A percentile compares a stretch with the other conserved stretches of the same genome.
These are phyloP conservation scores for Lycophotia porphyrea DNA, from an alignment of 2,888 invertebrate genomes.

Conservation along the genomic window DNA sequence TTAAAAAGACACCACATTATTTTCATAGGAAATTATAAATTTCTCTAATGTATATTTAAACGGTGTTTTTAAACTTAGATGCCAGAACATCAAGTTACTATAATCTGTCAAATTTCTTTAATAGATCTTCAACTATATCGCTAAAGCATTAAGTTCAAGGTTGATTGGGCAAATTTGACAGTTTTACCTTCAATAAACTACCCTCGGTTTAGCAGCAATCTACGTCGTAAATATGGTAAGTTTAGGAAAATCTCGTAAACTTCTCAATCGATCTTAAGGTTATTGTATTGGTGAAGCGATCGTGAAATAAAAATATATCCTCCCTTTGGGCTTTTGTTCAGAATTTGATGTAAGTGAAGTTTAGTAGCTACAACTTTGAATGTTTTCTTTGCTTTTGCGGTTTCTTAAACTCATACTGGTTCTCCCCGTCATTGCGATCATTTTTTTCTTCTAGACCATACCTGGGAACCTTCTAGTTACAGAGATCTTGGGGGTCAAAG, in stretches of 20 bases:
- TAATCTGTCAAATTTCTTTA: too few species aligned
- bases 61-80: conserved; percentile 17
- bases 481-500: too few species aligned
- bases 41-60: background rate
- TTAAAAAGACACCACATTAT: background rate
- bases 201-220: background rate
- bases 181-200: conserved; percentile 23
- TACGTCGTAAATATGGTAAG: conserved; percentile 16
- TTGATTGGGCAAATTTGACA: too few species aligned
- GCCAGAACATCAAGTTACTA: too few species aligned
- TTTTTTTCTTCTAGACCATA: too few species aligned
- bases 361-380: conserved; percentile 1
- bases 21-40: too few species aligned
- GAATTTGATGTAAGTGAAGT: conserved; percentile 14
- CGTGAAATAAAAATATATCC: conserved; percentile 34
- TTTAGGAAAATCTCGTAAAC: conserved; percentile 37
- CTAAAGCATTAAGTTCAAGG: too few species aligned
- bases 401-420: background rate
- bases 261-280: conserved; percentile 26
- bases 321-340: conserved; percentile 16
- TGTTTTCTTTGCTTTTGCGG: background rate
- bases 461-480: too few species aligned
- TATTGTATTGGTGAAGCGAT: conserved; percentile 5
- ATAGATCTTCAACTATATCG: too few species aligned
- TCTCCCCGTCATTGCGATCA: too few species aligned